Evolutionary conservation across 2,113 vertebrate genomes (phyloP).

Genomic region (Athene cunicularia): DNA sequence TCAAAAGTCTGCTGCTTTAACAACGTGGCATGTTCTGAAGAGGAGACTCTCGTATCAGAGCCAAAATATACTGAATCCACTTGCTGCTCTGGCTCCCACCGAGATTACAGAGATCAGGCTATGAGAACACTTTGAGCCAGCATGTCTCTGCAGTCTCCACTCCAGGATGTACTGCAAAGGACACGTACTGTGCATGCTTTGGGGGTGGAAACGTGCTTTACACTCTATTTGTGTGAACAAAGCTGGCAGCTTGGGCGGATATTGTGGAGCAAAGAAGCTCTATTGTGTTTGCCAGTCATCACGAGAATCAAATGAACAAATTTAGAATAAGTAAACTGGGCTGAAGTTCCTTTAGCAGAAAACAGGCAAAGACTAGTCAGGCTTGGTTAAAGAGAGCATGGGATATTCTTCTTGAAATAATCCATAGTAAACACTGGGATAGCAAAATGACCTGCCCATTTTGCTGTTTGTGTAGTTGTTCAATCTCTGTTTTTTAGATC

Average conservation of each 20-base stretch:
- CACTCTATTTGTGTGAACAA: constrained; percentile 72
- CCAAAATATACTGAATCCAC: constrained; percentile 65
- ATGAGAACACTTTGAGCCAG: constrained; percentile 68
- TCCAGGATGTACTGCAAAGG: constrained; percentile 66
- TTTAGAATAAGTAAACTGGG: constrained; percentile 54
- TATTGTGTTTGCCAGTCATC: constrained; percentile 69
- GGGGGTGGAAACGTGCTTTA: constrained; percentile 67
- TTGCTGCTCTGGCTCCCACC: constrained; percentile 68
- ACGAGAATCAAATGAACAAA: constrained; percentile 59
- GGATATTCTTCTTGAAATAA: constrained; percentile 22
- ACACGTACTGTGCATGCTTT: constrained; percentile 72
- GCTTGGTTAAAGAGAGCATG: not conserved
- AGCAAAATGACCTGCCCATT: not conserved
- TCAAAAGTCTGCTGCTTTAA: constrained; percentile 42
- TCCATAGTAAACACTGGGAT: not conserved
- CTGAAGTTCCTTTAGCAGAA: constrained; percentile 48
- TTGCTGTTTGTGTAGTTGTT: not conserved
- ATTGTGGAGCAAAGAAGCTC: constrained; percentile 62
- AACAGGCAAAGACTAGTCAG: constrained; percentile 3
- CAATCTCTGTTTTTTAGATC: not conserved
- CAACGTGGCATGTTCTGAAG: constrained; percentile 61
- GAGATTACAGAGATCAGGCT: constrained; percentile 67
- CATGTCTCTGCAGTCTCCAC: constrained; percentile 65
- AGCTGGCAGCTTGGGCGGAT: constrained; percentile 71
- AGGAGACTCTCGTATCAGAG: constrained; percentile 27